Evolutionary conservation across 2,113 vertebrate genomes (phyloP).

Genomic region (Cryptoleucopteryx plumbea): DNA sequence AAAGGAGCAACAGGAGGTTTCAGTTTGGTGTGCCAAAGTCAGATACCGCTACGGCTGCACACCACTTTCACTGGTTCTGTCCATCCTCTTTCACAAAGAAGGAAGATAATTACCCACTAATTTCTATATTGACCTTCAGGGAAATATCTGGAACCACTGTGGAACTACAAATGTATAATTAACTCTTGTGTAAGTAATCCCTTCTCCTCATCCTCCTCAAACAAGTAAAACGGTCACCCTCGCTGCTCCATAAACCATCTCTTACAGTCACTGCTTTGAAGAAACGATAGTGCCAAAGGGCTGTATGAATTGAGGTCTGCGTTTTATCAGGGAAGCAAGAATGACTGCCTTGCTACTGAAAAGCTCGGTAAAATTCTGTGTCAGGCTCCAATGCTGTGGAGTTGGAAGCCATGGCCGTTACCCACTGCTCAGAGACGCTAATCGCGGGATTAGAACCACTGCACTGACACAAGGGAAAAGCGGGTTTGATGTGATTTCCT

Average conservation of each 20-base stretch:
- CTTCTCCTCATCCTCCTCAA: background rate
- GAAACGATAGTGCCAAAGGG: background rate
- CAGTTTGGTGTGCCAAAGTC: background rate
- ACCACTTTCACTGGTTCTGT: background rate
- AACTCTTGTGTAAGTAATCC: background rate
- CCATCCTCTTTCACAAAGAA: background rate
- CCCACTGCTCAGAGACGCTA: background rate
- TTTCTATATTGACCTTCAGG: background rate
- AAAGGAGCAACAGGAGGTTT: conserved; percentile 41
- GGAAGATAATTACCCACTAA: background rate
- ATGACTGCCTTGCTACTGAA: background rate
- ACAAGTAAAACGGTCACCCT: background rate
- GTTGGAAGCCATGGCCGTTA: background rate
- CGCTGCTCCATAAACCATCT: background rate
- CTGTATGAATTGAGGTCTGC: background rate
- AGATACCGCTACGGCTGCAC: fast-evolving
- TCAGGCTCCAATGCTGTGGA: background rate
- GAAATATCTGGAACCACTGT: background rate
- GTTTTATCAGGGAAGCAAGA: background rate
- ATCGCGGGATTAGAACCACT: background rate
- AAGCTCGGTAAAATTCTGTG: background rate
- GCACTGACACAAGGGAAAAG: background rate
- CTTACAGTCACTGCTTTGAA: background rate
- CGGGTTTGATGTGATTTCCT: background rate
- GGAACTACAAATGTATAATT: conserved; percentile 4